Evolutionary conservation across 2,113 vertebrate species (phyloP).

Genomic region (Colossoma macropomum): DNA sequence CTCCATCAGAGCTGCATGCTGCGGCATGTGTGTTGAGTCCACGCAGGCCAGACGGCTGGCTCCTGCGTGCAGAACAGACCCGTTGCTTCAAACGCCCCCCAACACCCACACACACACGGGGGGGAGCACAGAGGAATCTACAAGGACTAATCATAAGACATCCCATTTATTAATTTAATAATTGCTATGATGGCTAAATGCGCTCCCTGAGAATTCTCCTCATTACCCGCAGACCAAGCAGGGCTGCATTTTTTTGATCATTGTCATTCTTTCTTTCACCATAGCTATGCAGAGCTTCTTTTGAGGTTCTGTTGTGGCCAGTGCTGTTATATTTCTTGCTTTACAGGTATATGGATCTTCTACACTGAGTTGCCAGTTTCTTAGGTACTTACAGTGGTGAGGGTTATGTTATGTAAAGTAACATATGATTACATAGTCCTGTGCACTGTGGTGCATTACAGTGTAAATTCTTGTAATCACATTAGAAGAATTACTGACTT

Average conservation of each 20-base stretch:
- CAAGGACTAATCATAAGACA: constrained; percentile 3
- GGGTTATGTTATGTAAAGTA: too few species aligned
- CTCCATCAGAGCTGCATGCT: constrained; percentile 9
- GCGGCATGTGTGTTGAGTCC: constrained; percentile 25
- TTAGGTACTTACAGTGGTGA: too few species aligned
- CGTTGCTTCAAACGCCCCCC: constrained; percentile 17
- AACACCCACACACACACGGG: background rate
- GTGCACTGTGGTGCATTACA: too few species aligned
- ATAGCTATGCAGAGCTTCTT: background rate
- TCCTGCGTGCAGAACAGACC: constrained; percentile 24
- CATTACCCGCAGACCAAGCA: background rate
- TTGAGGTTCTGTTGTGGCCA: background rate
- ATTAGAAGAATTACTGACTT: too few species aligned
- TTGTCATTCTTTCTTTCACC: background rate
- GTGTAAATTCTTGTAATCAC: too few species aligned
- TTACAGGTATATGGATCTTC: background rate
- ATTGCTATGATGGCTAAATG: constrained; percentile 3
- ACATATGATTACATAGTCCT: too few species aligned
- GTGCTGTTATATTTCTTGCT: background rate
- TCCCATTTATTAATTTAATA: constrained; percentile 16
- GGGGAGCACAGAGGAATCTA: background rate
- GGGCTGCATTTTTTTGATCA: background rate
- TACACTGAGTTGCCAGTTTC: background rate
- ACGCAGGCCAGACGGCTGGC: constrained; percentile 28
- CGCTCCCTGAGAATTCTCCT: background rate